These are phyloP conservation scores for Propithecus coquereli DNA, from an alignment of 2,113 vertebrate genomes.

Conservation along the genomic window DNA sequence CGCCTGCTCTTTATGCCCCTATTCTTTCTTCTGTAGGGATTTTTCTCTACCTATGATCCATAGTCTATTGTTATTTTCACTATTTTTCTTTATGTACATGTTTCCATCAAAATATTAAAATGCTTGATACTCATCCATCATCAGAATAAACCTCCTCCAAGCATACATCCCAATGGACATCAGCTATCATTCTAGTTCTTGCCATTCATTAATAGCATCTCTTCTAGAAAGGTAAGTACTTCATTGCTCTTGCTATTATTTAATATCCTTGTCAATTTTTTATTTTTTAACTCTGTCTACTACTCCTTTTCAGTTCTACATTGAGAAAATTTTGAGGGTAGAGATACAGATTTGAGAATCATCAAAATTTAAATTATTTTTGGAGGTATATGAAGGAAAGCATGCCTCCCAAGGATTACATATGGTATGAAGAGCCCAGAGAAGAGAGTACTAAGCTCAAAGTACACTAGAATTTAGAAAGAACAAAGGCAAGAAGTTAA, in stretches of 20 bases:
- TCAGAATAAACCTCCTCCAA: background rate
- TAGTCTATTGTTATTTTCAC: background rate
- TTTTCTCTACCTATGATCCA: background rate
- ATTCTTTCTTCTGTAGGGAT: background rate
- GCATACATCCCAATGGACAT: fast-evolving
- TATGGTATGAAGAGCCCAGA: background rate
- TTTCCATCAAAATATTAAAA: constrained; percentile 9
- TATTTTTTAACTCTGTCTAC: background rate
- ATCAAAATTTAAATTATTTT: background rate
- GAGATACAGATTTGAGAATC: background rate
- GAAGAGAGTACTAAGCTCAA: background rate
- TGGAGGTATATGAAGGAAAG: background rate
- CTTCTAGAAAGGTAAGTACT: background rate
- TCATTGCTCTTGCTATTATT: background rate
- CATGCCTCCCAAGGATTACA: background rate
- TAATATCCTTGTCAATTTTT: background rate
- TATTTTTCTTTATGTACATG: background rate
- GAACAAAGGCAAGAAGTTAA: background rate
- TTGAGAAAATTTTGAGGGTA: background rate
- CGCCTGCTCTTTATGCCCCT: background rate
- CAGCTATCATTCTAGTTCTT: background rate
- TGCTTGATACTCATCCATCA: background rate
- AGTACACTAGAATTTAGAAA: background rate
- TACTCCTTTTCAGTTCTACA: background rate
- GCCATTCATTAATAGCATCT: background rate